Base-by-base conservation (phyloP, 2,888 invertebrate species). In the Ochlodes sylvanus region DNA sequence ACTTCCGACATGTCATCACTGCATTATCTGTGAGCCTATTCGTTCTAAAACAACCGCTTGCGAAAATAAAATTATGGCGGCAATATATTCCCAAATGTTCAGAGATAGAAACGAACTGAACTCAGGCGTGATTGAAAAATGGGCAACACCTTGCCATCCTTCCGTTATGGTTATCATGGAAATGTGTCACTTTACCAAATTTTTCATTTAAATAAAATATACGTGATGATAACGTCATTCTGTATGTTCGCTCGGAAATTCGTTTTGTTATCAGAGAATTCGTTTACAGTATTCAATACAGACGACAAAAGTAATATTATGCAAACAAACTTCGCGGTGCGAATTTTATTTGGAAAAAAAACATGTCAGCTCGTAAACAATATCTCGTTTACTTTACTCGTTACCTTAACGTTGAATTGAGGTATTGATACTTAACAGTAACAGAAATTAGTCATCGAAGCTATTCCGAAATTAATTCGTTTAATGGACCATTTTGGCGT, bases 81-180 rank as follows among this genome's bases (percentile, higher is more conserved):
- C 77, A 79, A 82, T 88, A 85, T 83, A 81, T 85, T 74, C 77
- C 76, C 75, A 77, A 83, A 82, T 78, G 77, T 77, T 75, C 77
- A 77, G 73, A 67, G 78, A 80, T 77, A 79, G 72, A 80, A 84
- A 80, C 79, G 79, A 75, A 73, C 79, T 80, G 81, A 83, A 81
- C 81, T 84, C 80, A 81, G 74, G 81, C 84, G 82, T 83, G 77
- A 82, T 85, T 85, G 88, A 88, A 83, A 87, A 89, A 90, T 89
- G 85, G 81, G 81, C 77, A 82, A 81, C 87, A 87, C 85, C 87
- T 88, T 86, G 87, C 82, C 80, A 77, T 78, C 79, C 81, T 86
- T 81, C 82, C 80, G 72, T 68, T 60, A 71, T 73, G 78, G 71
- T 80, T 83, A 81, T 84, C 82, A n/a, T 77, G 73, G 75, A 79